Evolutionary conservation across 2,888 invertebrate genomes (phyloP).

Genomic region (Osmoderma eremita): DNA sequence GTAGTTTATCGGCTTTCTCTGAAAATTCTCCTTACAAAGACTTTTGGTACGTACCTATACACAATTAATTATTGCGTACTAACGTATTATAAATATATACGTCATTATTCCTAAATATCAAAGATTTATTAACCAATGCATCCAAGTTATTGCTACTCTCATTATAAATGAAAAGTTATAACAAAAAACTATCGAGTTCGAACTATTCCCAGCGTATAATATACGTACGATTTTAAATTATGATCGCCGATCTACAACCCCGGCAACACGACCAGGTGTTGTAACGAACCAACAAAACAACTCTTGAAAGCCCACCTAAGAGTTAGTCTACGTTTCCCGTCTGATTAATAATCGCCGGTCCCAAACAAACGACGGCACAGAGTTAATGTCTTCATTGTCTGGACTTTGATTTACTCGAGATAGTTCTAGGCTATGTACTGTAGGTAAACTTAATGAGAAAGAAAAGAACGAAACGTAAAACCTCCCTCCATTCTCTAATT

Average conservation of each 20-base stretch:
- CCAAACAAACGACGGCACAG: slow-evolving; percentile 41
- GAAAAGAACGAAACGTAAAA: slow-evolving; percentile 13
- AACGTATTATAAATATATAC: no score
- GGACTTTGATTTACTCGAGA: slow-evolving; percentile 40
- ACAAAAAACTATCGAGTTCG: no score
- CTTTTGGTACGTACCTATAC: no score
- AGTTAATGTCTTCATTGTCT: slow-evolving; percentile 42
- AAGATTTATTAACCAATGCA: no score
- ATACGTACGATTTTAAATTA: slow-evolving; percentile 7
- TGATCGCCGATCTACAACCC: slow-evolving; percentile 27
- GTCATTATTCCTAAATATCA: no score
- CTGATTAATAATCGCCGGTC: slow-evolving; percentile 40
- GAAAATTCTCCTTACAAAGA: no score
- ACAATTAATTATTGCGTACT: no score
- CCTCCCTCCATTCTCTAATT: neutral
- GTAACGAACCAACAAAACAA: slow-evolving; percentile 31
- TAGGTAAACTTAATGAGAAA: slow-evolving; percentile 15
- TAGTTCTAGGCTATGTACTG: slow-evolving; percentile 40
- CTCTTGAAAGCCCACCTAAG: slow-evolving; percentile 41
- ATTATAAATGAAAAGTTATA: no score
- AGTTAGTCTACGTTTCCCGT: slow-evolving; percentile 33
- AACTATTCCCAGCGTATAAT: neutral
- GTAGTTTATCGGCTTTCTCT: no score
- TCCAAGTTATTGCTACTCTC: no score
- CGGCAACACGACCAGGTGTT: slow-evolving; percentile 39